phyloP scores from a whole-genome alignment of 2,888 invertebrate species.

The Caenorhabditis zanzibari region DNA sequence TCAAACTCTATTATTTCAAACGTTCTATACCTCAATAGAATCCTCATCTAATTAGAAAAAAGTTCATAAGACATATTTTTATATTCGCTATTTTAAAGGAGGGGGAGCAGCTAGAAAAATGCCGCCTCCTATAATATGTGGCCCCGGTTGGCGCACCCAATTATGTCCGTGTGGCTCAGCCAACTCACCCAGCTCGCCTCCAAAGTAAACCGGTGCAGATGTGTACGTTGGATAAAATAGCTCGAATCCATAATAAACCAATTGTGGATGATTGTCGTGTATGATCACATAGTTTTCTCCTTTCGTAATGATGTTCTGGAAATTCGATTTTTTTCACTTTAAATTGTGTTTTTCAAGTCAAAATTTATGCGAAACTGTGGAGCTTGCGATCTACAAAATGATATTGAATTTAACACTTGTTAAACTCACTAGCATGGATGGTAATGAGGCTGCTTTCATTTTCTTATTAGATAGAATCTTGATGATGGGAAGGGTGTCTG shows the following conservation, averaged over 20 bases:
- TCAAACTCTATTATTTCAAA: no score
- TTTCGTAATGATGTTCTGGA: slow-evolving; percentile 1
- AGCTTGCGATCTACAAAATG: no score
- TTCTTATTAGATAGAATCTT: neutral
- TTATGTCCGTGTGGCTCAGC: no score
- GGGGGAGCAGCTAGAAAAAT: no score
- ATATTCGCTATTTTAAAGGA: no score
- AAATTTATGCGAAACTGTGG: no score
- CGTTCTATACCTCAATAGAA: no score
- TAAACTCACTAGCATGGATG: neutral
- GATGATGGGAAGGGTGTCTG: neutral
- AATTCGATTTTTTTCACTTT: neutral
- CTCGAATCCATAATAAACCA: neutral
- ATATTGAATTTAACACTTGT: neutral
- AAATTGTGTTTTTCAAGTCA: no score
- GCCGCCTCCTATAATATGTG: neutral
- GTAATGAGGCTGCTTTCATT: neutral
- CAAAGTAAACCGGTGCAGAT: neutral
- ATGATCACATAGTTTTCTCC: neutral
- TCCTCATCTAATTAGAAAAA: no score
- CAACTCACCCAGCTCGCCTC: neutral
- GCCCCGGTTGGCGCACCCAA: no score
- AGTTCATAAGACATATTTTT: no score
- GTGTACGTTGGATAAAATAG: neutral
- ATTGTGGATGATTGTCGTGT: slow-evolving; percentile 3